These are phyloP conservation scores for Petaurus breviceps DNA, from an alignment of 2,113 vertebrate species.

Conservation along the genomic window DNA sequence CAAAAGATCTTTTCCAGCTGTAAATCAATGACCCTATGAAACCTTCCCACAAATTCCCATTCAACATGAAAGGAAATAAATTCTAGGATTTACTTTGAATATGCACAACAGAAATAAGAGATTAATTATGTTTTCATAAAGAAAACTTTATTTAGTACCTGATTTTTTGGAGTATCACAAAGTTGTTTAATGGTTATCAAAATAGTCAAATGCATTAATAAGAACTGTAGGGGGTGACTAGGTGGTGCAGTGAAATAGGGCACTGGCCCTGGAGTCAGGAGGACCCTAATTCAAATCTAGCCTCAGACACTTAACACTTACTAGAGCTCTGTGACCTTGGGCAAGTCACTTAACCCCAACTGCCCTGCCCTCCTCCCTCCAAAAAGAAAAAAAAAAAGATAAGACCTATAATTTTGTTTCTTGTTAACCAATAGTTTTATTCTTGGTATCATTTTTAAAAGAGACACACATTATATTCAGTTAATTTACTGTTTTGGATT, in stretches of 20 bases:
- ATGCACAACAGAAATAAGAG: neutral
- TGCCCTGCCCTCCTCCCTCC: too few relatives aligned
- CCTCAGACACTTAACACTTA: too few relatives aligned
- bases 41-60: neutral
- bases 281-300: too few relatives aligned
- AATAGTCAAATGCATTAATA: neutral
- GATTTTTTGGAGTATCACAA: neutral
- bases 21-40: neutral
- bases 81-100: neutral
- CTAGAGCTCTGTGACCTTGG: too few relatives aligned
- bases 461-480: neutral
- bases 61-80: neutral
- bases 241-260: too few relatives aligned
- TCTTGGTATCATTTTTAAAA: neutral
- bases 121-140: neutral
- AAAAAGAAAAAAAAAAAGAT: too few relatives aligned
- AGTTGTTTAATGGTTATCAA: neutral
- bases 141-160: neutral
- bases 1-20: neutral
- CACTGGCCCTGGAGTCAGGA: too few relatives aligned
- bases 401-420: neutral
- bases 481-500: neutral
- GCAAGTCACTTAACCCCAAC: too few relatives aligned
- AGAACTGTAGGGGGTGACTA: neutral
- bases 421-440: neutral